phyloP scores from a whole-genome alignment of 2,113 vertebrate species.

The Clinocottus analis region DNA sequence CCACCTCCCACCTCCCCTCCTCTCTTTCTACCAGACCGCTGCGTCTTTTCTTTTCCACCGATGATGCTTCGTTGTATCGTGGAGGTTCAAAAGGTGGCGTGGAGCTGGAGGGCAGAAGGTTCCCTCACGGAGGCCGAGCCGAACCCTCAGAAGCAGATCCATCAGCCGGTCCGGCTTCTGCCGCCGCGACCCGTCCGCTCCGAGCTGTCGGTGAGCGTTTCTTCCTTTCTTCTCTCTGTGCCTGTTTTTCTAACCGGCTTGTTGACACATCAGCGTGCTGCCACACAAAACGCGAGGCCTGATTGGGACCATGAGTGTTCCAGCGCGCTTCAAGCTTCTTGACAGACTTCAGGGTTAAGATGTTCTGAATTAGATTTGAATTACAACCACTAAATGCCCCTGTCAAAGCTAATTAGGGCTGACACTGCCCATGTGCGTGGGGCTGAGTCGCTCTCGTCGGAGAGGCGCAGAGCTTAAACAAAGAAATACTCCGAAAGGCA shows the following conservation, averaged over 20 bases:
- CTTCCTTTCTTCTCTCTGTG: constrained; percentile 81
- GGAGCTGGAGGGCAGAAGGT: constrained; percentile 48
- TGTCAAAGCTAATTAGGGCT: constrained; percentile 97
- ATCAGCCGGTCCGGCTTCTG: not conserved
- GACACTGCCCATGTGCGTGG: constrained; percentile 93
- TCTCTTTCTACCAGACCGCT: constrained; percentile 24
- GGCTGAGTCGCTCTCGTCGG: constrained; percentile 87
- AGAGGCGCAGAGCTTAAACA: constrained; percentile 90
- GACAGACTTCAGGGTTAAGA: constrained; percentile 99
- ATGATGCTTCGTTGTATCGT: constrained; percentile 42
- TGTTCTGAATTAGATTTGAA: constrained; percentile 99
- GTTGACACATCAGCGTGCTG: constrained; percentile 95
- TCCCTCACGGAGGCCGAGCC: constrained; percentile 2
- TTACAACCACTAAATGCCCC: constrained; percentile 99
- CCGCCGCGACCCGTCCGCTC: constrained; percentile 11
- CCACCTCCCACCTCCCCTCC: not conserved
- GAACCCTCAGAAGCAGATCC: too few relatives aligned
- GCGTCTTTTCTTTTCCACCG: constrained; percentile 57
- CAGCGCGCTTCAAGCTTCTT: constrained; percentile 92
- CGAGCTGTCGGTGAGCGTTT: constrained; percentile 86
- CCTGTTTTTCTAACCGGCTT: constrained; percentile 87
- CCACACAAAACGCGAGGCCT: constrained; percentile 89
- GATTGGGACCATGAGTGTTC: constrained; percentile 87
- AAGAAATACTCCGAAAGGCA: constrained; percentile 91
- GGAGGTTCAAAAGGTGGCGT: constrained; percentile 65